Base-by-base conservation (phyloP, 2,888 invertebrate genomes). In the Leptinotarsa tumamoca region DNA sequence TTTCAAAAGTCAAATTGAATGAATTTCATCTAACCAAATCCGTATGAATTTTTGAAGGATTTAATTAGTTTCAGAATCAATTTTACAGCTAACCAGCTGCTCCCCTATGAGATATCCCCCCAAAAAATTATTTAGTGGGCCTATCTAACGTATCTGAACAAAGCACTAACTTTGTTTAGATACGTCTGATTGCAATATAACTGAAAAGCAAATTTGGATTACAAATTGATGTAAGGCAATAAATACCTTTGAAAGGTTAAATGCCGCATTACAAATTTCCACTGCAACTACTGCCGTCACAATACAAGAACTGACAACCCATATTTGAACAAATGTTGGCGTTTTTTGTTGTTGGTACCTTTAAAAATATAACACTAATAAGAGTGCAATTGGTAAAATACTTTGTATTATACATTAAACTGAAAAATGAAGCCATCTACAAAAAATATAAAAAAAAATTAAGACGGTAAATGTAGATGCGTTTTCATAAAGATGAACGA, bases 261-360 rank as follows among this genome's bases (percentile, higher is more conserved):
- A 67, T 51, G 61, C 18, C 70, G 69, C 70, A 58, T 56, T 78
- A 78, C 67, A 78, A 72, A 72, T 78, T 79, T 74, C 76, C 76
- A 61, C 71, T 73, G 75, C 80, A 79, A 76, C 75, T 79, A 72
- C 79, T 80, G 71, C 79, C 79, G 77, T 80, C 80, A 77, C 80
- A 80, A 76, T 80, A 80, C 71, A 80, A 78, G 78, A 80, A 80
- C 80, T 80, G 80, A 79, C 80, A 80, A 72, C 79, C 80, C 80
- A 80, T 78, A 78, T 80, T 78, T 74, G 80, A 79, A 78, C 80
- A 80, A 75, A 80, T 80, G 76, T 75, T 80, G 78, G 78, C 51
- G 63, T 80, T 80, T 77, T 76, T 78, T 75, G 78, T 68, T 71
- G 72, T 73, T 51, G 78, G 71, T 52, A 80, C 80, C 80, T 80